Evolutionary conservation across 64 coral and sea anemone species (phyloP), one percentile per base, ranked within the genome.

Genomic region (Orbicella faveolata): DNA sequence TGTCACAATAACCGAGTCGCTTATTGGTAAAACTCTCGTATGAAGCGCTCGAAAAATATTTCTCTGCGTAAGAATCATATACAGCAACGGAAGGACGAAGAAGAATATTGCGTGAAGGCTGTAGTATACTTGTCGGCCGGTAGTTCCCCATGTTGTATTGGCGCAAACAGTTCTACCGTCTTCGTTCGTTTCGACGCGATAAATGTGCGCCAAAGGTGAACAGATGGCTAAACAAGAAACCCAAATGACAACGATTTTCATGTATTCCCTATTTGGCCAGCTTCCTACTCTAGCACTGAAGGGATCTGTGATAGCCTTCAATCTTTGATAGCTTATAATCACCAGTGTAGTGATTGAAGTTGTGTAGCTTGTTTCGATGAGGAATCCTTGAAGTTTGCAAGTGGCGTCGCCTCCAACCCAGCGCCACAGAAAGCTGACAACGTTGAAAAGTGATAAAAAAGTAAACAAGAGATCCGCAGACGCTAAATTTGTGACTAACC

Each of bases 371-470:
- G 90, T 44, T 6, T 91, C 90, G 23, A 91, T 73, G 23, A 91
- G 90, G 12, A 91, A 91, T 21, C 90, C 90, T 19, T 91, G 81
- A 78, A 78, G 80, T 51, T 84, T 85, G n/a, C 90, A 91, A 9
- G 90, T 85, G 23, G 20, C 16, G 33, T 91, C 6, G 3, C 90
- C 90, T 25, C 90, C 90, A 2, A 86, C 57, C 90, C 90, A 91
- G 7, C 64, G 80, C 39, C 76, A 64, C 19, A 86, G 5, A 76
- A 86, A 77, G 21, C 74, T 63, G 34, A 86, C 64, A n/a, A 55
- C 25, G 37, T 78, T 69, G 2, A 92, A 62, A 92, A 86, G 20
- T 18, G 90, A 78, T 34, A 92, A 9, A 80, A 77, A 34, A 3
- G 82, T 92, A 86, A 92, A 92, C 6, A 86, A 55, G 10, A 85